Evolutionary conservation across 2,797 vertebrate species (phyloP).

Genomic region (Clarias laeviceps): DNA sequence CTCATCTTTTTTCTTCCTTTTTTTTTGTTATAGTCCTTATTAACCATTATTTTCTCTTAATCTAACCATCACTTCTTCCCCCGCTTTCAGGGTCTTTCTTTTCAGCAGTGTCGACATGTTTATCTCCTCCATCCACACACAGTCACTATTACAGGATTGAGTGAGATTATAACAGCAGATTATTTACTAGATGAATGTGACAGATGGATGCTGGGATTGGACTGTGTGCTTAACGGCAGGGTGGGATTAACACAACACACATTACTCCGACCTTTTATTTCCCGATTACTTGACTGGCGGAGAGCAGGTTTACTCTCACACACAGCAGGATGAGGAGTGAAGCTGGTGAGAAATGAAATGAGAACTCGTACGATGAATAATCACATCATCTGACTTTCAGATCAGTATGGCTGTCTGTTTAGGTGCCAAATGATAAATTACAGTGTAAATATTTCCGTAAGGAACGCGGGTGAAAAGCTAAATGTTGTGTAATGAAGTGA

Average conservation of each 20-base stretch:
- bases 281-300: no score
- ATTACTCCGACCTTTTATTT: not conserved
- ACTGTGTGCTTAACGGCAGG: slow-evolving; percentile 56
- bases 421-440: not conserved
- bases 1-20: not conserved
- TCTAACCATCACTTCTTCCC: no score
- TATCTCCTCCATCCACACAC: slow-evolving; percentile 60
- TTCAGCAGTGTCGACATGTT: slow-evolving; percentile 48
- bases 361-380: not conserved
- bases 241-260: slow-evolving; percentile 43
- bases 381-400: not conserved
- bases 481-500: not conserved
- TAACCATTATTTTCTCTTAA: not conserved
- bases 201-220: slow-evolving; percentile 70
- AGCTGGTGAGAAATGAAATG: no score
- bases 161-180: slow-evolving; percentile 71
- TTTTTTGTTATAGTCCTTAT: not conserved
- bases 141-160: slow-evolving; percentile 72
- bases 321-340: not conserved
- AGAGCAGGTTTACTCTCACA: not conserved
- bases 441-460: not conserved
- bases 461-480: no score
- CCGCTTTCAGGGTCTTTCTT: not conserved
- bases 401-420: not conserved
- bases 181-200: slow-evolving; percentile 69